Evolutionary conservation across 2,888 invertebrate species (phyloP).

Genomic region (Zelleria hepariella): DNA sequence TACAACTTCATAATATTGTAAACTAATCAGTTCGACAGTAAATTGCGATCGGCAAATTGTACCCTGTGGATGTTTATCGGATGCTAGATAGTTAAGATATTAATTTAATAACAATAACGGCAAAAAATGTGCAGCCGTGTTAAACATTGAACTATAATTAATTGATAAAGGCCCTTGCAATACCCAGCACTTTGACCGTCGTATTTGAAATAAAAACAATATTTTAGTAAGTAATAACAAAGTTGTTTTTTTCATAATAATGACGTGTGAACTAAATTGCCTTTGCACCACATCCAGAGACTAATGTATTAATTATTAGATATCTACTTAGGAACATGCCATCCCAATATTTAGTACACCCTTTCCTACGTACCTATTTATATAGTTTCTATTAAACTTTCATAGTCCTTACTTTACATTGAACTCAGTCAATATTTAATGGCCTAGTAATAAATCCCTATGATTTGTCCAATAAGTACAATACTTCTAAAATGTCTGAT

Average conservation of each 20-base stretch:
- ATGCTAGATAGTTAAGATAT: conserved; percentile 25
- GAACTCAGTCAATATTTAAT: not conserved
- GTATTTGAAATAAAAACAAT: not conserved
- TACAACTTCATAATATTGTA: not conserved
- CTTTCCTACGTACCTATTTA: too few relatives aligned
- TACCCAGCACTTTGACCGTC: not conserved
- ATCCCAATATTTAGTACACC: not conserved
- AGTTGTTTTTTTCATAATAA: too few relatives aligned
- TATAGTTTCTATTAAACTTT: too few relatives aligned
- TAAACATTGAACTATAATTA: conserved; percentile 1
- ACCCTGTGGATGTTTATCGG: not conserved
- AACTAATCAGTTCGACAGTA: not conserved
- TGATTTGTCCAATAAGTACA: not conserved
- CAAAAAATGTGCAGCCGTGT: conserved; percentile 13
- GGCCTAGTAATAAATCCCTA: not conserved
- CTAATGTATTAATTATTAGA: not conserved
- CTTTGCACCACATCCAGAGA: not conserved
- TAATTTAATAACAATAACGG: conserved; percentile 22
- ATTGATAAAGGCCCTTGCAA: not conserved
- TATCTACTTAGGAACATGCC: not conserved
- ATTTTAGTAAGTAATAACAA: not conserved
- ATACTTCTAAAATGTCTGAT: too few relatives aligned
- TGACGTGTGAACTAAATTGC: too few relatives aligned
- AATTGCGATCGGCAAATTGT: not conserved
- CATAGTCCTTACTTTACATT: not conserved